These are phyloP conservation scores for Anoplolepis gracilipes DNA, from an alignment of 1,140 invertebrate genomes.

Conservation along the genomic window DNA sequence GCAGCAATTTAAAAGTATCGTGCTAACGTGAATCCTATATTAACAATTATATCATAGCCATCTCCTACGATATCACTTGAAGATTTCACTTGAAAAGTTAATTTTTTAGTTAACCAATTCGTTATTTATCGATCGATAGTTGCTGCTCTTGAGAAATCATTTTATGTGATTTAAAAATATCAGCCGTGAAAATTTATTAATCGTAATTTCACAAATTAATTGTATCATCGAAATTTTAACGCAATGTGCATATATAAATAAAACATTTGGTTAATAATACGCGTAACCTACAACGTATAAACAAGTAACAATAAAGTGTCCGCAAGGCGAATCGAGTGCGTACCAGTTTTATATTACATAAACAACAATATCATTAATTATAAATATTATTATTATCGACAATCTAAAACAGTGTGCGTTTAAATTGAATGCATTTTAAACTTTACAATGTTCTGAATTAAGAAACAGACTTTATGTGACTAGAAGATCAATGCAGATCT, in stretches of 20 bases:
- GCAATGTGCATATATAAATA: slow-evolving; percentile 13
- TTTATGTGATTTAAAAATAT: not conserved
- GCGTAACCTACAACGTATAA: not conserved
- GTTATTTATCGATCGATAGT: slow-evolving; percentile 18
- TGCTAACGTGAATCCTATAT: not conserved
- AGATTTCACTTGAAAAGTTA: not conserved
- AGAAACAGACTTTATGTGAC: slow-evolving; percentile 1
- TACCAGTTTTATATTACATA: slow-evolving; percentile 16
- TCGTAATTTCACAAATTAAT: not conserved
- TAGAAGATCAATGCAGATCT: slow-evolving; percentile 33
- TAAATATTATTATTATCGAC: not conserved
- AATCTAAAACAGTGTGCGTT: not conserved
- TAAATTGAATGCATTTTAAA: slow-evolving; percentile 46
- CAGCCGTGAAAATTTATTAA: not conserved
- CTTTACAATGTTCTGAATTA: slow-evolving; percentile 9
- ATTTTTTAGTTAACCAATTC: slow-evolving; percentile 1
- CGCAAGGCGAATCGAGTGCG: not conserved
- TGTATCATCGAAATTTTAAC: not conserved
- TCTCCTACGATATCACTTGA: not conserved
- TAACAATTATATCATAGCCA: not conserved
- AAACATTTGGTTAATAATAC: slow-evolving; percentile 9
- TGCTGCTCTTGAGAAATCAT: not conserved
- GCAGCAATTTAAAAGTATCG: not conserved
- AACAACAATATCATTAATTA: slow-evolving; percentile 34
- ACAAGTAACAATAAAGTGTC: slow-evolving; percentile 25